A percentile compares a stretch with the other conserved stretches of the same genome.
Evolutionary conservation across 2,113 vertebrate genomes (phyloP).

Genomic region (Paradisaea rubra): DNA sequence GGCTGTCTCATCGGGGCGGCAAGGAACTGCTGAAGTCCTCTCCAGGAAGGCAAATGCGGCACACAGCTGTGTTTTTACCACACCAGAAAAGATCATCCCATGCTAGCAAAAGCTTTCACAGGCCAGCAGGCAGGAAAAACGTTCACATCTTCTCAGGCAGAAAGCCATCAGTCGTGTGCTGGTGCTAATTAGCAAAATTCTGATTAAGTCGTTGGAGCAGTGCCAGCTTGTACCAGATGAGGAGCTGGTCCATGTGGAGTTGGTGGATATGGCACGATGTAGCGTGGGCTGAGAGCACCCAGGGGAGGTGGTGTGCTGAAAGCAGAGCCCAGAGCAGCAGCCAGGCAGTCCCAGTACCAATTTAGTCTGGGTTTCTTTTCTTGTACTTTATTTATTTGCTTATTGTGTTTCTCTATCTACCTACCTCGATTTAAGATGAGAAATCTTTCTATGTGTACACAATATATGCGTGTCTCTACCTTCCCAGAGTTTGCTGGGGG

Average conservation of each 20-base stretch:
- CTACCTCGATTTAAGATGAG: background rate
- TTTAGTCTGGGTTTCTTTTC: background rate
- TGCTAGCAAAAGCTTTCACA: constrained; percentile 37
- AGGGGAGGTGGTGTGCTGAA: background rate
- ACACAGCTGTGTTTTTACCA: background rate
- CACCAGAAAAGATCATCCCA: background rate
- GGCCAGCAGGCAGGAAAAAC: constrained; percentile 32
- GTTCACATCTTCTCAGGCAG: background rate
- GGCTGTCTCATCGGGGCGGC: accelerated
- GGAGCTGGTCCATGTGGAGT: background rate
- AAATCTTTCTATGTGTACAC: background rate
- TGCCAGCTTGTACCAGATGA: constrained; percentile 1
- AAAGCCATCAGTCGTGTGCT: background rate
- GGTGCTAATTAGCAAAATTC: constrained; percentile 21
- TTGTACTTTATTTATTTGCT: background rate
- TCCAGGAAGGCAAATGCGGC: background rate
- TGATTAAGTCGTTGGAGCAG: constrained; percentile 32
- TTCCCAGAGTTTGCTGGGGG: background rate
- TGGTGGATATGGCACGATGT: accelerated
- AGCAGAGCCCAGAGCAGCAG: background rate
- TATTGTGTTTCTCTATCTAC: background rate
- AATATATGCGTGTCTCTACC: accelerated
- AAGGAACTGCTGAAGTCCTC: background rate
- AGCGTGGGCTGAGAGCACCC: background rate
- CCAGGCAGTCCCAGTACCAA: background rate